These are phyloP conservation scores for Biston betularia DNA, from an alignment of 2,888 invertebrate species.

Conservation along the genomic window DNA sequence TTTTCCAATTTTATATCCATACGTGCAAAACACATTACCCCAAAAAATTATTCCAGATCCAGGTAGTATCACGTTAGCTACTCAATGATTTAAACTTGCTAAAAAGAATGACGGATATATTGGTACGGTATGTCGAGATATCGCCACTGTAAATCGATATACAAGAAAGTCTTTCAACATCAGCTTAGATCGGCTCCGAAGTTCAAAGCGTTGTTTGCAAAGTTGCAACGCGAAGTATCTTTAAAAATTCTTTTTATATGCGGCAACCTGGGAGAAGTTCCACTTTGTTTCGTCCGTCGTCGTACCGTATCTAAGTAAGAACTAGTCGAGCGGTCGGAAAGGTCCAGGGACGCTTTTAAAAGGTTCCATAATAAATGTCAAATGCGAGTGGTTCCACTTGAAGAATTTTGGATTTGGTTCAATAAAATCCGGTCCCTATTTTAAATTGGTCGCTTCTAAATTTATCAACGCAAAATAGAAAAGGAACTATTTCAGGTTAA, in stretches of 20 bases:
- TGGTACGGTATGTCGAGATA: neutral
- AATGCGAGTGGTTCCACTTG: constrained; percentile 45
- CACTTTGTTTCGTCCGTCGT: constrained; percentile 74
- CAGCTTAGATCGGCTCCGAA: constrained; percentile 40
- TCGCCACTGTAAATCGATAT: constrained; percentile 17
- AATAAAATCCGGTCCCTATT: constrained; percentile 21
- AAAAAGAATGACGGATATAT: neutral
- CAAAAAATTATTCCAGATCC: too few species aligned
- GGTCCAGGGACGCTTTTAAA: constrained; percentile 75
- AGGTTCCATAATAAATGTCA: constrained; percentile 73
- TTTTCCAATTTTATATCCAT: too few species aligned
- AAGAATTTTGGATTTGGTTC: constrained; percentile 37
- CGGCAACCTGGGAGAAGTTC: constrained; percentile 78
- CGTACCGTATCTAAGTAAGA: constrained; percentile 74
- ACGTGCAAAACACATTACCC: too few species aligned
- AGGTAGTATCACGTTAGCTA: too few species aligned
- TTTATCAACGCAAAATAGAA: constrained; percentile 8
- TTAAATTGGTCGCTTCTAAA: constrained; percentile 15
- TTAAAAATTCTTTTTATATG: constrained; percentile 80
- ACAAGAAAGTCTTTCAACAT: constrained; percentile 32
- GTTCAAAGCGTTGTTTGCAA: constrained; percentile 65
- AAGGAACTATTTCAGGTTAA: neutral
- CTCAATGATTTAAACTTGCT: neutral
- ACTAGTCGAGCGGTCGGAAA: constrained; percentile 73
- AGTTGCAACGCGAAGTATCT: constrained; percentile 67